Evolutionary conservation across 2,797 vertebrate genomes (phyloP).

Genomic region (Lycodopsis pacificus): DNA sequence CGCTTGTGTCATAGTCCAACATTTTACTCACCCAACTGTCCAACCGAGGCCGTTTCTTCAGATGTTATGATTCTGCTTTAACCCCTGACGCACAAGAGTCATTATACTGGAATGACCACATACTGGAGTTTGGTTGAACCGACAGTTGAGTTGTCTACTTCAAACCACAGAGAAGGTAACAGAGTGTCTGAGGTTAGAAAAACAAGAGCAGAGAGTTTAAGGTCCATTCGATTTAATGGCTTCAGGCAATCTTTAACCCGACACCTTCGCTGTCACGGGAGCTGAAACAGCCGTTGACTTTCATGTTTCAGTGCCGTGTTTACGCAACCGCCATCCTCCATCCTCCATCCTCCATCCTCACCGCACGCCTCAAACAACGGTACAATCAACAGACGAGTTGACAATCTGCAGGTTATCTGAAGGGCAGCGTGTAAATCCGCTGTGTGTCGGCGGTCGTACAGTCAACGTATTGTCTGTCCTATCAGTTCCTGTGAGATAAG

Average conservation of each 20-base stretch:
- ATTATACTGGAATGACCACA: not conserved
- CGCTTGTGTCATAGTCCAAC: not conserved
- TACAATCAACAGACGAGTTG: constrained; percentile 5
- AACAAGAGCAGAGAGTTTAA: constrained; percentile 23
- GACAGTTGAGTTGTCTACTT: no score
- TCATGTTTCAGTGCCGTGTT: constrained; percentile 29
- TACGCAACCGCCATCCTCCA: constrained; percentile 26
- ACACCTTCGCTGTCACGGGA: constrained; percentile 28
- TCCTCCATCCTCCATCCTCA: not conserved
- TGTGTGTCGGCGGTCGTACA: not conserved
- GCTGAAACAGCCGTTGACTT: constrained; percentile 28
- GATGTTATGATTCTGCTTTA: not conserved
- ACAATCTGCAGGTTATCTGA: not conserved
- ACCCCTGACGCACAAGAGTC: not conserved
- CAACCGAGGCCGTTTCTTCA: no score
- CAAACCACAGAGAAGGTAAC: not conserved
- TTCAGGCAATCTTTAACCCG: constrained; percentile 50
- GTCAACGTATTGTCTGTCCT: not conserved
- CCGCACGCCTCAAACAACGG: not conserved
- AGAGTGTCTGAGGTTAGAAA: constrained; percentile 6
- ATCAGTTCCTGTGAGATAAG: constrained; percentile 35
- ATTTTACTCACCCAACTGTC: not conserved
- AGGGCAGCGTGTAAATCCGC: not conserved
- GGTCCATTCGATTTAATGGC: constrained; percentile 19
- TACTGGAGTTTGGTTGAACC: not conserved